Conservation (phyloP, 1,140 invertebrate species). For the Nephila pilipes region DNA sequence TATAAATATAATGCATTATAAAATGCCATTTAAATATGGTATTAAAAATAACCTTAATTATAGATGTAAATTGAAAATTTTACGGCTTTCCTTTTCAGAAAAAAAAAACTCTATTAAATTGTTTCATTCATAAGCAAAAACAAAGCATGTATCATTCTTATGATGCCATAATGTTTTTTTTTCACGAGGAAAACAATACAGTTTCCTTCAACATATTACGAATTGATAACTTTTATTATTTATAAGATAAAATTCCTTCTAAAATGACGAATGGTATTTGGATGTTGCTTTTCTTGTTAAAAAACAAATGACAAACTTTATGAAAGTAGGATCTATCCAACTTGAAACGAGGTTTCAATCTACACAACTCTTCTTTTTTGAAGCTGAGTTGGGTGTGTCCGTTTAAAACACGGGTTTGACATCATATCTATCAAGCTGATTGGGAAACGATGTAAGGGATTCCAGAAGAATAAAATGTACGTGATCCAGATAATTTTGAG, state of each 20-base stretch:
- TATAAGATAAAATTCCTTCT: not conserved
- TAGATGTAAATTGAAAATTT: too few species aligned
- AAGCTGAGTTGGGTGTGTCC: slow-evolving; percentile 58
- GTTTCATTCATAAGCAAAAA: not conserved
- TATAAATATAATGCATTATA: too few species aligned
- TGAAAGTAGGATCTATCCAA: not conserved
- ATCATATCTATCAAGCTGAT: slow-evolving; percentile 72
- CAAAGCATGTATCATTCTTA: not conserved
- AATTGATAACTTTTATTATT: not conserved
- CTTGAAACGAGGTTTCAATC: not conserved
- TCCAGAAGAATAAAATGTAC: slow-evolving; percentile 57
- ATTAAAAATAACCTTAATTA: too few species aligned
- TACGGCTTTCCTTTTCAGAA: too few species aligned
- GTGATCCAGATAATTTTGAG: slow-evolving; percentile 59
- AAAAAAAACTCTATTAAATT: too few species aligned
- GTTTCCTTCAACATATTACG: not conserved
- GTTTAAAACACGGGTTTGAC: slow-evolving; percentile 52
- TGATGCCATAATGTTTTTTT: not conserved
- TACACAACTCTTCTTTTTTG: not conserved
- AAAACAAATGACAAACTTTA: not conserved
- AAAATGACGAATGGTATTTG: not conserved
- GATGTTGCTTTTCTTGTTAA: not conserved
- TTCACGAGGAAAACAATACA: not conserved
- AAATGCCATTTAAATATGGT: too few species aligned
- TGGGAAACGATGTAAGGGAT: slow-evolving; percentile 60